These are phyloP conservation scores for Tanaodytes sp. DNA, from an alignment of 2,888 invertebrate species.

Conservation along the genomic window DNA sequence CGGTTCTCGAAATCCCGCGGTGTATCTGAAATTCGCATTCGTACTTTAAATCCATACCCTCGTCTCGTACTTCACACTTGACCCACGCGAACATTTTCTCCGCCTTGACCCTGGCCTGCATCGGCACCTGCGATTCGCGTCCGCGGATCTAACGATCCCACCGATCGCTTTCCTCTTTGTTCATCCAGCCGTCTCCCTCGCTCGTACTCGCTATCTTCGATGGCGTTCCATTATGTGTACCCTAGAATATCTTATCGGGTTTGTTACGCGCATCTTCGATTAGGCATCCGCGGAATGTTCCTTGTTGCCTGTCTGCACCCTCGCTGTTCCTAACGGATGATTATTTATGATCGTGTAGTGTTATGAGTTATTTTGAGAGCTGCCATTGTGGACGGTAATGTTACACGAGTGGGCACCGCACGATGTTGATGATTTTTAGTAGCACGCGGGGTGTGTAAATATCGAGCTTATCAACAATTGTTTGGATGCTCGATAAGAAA, in stretches of 20 bases:
- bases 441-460: background rate
- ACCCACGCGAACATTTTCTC: constrained; percentile 29
- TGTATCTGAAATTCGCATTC: no score
- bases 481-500: background rate
- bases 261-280: constrained; percentile 55
- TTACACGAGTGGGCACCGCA: no score
- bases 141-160: constrained; percentile 45
- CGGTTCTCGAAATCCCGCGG: no score
- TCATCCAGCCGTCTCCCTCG: constrained; percentile 30
- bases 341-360: constrained; percentile 45
- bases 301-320: constrained; percentile 47
- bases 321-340: constrained; percentile 44
- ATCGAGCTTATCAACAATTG: background rate
- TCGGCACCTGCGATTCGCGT: constrained; percentile 54
- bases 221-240: constrained; percentile 52
- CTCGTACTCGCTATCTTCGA: constrained; percentile 35
- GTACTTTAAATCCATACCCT: background rate
- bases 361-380: constrained; percentile 43
- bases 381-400: constrained; percentile 34
- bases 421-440: background rate
- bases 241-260: constrained; percentile 52
- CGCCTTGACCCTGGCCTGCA: constrained; percentile 43
- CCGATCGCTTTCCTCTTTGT: constrained; percentile 38
- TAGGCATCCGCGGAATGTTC: constrained; percentile 54
- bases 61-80: constrained; percentile 25